Conservation (phyloP, 2,888 invertebrate species). For the Cheilosia impressa region DNA sequence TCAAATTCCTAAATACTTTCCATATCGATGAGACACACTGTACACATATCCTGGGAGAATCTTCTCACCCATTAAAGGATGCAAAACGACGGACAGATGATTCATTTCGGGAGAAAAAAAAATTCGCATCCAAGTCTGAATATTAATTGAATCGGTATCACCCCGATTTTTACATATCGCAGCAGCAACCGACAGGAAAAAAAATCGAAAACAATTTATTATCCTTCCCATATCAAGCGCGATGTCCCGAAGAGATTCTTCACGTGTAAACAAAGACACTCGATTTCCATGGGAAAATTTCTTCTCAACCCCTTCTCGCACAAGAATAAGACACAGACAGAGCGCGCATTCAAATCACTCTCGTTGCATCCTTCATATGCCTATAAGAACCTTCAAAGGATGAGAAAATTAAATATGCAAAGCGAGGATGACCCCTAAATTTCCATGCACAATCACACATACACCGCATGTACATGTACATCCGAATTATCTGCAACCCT, state of each 20-base stretch:
- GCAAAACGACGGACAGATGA: constrained; percentile 64
- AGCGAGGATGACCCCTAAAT: constrained; percentile 74
- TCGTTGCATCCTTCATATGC: constrained; percentile 56
- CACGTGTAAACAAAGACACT: constrained; percentile 70
- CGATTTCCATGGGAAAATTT: constrained; percentile 75
- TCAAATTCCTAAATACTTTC: constrained; percentile 59
- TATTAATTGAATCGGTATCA: constrained; percentile 74
- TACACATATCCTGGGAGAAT: constrained; percentile 63
- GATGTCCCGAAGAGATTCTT: constrained; percentile 72
- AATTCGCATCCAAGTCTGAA: constrained; percentile 73
- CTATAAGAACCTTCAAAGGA: constrained; percentile 40
- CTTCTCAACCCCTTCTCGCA: constrained; percentile 68
- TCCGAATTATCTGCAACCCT: constrained; percentile 64
- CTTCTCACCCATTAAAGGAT: constrained; percentile 70
- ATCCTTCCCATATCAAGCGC: constrained; percentile 62
- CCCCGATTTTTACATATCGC: constrained; percentile 63
- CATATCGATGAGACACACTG: constrained; percentile 57
- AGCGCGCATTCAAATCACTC: constrained; percentile 69
- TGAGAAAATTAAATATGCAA: constrained; percentile 76
- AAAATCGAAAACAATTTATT: constrained; percentile 63
- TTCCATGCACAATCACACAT: constrained; percentile 51
- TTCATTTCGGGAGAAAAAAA: constrained; percentile 46
- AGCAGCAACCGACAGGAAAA: background rate
- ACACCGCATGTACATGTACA: background rate
- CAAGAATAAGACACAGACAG: constrained; percentile 39